phyloP scores from a whole-genome alignment of 1,140 invertebrate species.

The Mizuhopecten yessoensis region DNA sequence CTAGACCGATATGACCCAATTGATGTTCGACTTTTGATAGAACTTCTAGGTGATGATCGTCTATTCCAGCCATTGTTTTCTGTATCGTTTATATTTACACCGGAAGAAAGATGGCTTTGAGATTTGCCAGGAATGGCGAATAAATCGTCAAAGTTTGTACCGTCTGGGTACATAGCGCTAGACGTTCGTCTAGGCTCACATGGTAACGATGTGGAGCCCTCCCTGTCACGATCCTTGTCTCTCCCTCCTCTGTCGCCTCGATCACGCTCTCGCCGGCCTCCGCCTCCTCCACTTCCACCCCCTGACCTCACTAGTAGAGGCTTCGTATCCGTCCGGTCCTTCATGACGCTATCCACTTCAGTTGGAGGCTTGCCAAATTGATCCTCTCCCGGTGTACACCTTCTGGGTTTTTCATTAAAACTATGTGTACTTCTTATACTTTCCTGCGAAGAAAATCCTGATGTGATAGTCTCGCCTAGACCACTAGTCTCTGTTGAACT shows the following conservation, averaged over 20 bases:
- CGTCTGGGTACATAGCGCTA: conserved; percentile 40
- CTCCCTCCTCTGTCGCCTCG: conserved; percentile 11
- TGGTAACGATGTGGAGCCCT: not conserved
- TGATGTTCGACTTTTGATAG: conserved; percentile 71
- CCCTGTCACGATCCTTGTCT: not conserved
- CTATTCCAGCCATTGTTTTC: conserved; percentile 42
- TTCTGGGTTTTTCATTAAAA: conserved; percentile 49
- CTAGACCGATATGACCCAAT: conserved; percentile 70
- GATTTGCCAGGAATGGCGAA: conserved; percentile 65
- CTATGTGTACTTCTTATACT: conserved; percentile 73
- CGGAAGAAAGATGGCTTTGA: conserved; percentile 50
- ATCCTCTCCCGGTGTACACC: conserved; percentile 27
- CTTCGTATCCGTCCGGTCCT: conserved; percentile 49
- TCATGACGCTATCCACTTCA: conserved; percentile 48
- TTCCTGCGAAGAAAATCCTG: conserved; percentile 78
- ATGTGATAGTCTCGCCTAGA: conserved; percentile 78
- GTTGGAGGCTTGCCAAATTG: conserved; percentile 52
- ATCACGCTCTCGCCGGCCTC: conserved; percentile 6
- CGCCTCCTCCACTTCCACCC: not conserved
- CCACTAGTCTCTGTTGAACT: conserved; percentile 81
- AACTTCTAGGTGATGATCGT: conserved; percentile 52
- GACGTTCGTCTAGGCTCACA: conserved; percentile 9
- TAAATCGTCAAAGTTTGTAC: conserved; percentile 67
- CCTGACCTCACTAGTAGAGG: conserved; percentile 43
- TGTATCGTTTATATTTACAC: conserved; percentile 16